Evolutionary conservation across 23 tunicate genomes (phyloP).

Genomic region (Aplidium turbinatum): DNA sequence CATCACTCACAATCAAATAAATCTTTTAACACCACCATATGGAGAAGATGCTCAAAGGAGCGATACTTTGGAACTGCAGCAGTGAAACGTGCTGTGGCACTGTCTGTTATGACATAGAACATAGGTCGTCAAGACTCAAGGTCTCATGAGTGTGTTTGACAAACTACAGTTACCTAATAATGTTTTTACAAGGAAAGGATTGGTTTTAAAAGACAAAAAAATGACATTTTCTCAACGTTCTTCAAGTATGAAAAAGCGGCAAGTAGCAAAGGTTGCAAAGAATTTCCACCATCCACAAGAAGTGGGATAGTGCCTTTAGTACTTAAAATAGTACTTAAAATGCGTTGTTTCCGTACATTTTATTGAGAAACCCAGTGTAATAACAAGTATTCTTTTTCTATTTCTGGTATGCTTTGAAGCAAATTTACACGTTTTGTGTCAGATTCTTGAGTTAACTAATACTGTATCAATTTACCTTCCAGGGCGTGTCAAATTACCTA

Average conservation of each 20-base stretch:
- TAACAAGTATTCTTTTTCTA: too few relatives aligned
- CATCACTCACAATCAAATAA: constrained; percentile 30
- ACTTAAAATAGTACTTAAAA: too few relatives aligned
- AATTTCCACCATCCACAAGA: too few relatives aligned
- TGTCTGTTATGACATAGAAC: constrained; percentile 19
- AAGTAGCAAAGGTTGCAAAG: background rate
- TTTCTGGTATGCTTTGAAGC: too few relatives aligned
- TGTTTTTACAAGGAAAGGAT: background rate
- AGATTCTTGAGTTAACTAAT: too few relatives aligned
- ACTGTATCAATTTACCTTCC: too few relatives aligned
- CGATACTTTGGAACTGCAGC: constrained; percentile 26
- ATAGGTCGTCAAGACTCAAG: background rate
- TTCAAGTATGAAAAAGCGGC: background rate
- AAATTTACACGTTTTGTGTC: too few relatives aligned
- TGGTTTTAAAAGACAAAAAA: constrained; percentile 10
- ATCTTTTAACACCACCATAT: constrained; percentile 28
- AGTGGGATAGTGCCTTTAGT: too few relatives aligned
- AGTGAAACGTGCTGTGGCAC: constrained; percentile 3
- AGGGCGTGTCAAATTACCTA: too few relatives aligned
- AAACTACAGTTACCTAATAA: background rate
- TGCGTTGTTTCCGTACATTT: too few relatives aligned
- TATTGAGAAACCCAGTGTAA: too few relatives aligned
- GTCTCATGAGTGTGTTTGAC: background rate
- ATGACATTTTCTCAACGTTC: background rate
- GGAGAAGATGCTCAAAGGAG: constrained; percentile 39